phyloP scores from a whole-genome alignment of 2,797 vertebrate genomes.

The Limnodromus scolopaceus region DNA sequence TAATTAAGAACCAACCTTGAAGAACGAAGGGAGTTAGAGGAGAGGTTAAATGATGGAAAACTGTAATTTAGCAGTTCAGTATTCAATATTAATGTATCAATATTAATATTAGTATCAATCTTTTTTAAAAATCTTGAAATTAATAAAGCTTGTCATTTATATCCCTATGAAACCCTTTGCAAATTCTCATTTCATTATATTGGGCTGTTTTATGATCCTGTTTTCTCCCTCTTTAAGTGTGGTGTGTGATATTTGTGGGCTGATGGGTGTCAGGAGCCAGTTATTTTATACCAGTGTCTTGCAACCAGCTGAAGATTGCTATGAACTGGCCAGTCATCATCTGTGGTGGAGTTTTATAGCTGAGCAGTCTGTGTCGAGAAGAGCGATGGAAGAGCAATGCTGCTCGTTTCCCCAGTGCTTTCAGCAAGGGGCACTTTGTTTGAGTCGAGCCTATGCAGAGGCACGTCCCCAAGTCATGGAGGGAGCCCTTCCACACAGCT shows the following conservation, averaged over 20 bases:
- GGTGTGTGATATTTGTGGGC: background rate
- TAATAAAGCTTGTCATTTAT: background rate
- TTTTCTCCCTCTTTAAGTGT: background rate
- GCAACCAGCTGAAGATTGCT: background rate
- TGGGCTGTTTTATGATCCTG: background rate
- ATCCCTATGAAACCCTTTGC: background rate
- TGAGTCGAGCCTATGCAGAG: background rate
- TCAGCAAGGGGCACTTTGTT: background rate
- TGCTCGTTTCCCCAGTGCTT: background rate
- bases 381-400: no score
- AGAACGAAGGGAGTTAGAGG: background rate
- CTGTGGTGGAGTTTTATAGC: background rate
- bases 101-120: background rate
- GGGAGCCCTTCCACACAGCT: background rate
- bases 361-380: background rate
- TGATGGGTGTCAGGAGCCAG: background rate
- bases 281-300: background rate
- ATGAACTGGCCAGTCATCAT: fast-evolving
- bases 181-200: background rate
- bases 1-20: background rate
- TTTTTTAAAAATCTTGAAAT: background rate
- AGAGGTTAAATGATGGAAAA: background rate
- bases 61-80: background rate
- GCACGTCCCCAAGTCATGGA: fast-evolving
- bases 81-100: background rate